Conservation (phyloP, 2,113 vertebrate species). For the Piaya cayana region DNA sequence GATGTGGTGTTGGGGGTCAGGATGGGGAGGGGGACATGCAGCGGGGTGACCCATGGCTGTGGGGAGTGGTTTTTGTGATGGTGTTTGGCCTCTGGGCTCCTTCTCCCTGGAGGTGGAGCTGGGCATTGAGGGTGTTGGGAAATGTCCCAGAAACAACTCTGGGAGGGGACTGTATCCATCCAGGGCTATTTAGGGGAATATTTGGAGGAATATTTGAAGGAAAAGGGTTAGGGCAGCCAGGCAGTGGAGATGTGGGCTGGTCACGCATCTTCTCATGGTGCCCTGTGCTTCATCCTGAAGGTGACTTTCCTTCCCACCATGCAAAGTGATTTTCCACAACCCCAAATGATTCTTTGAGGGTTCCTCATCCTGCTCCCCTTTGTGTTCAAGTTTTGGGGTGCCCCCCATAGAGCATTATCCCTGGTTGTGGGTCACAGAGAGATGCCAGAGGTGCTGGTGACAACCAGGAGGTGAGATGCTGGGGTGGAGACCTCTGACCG, state of each 20-base stretch:
- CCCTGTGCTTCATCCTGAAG: neutral
- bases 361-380: neutral
- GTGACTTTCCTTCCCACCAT: neutral
- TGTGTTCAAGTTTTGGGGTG: too few relatives aligned
- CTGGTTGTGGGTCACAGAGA: neutral
- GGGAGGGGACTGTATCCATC: fast-evolving
- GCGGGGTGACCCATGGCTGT: neutral
- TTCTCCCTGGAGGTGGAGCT: neutral
- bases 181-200: neutral
- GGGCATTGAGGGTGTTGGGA: neutral
- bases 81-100: neutral
- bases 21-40: too few relatives aligned
- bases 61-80: fast-evolving
- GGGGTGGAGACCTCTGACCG: neutral
- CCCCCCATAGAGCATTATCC: neutral
- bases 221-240: neutral
- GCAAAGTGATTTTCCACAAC: neutral
- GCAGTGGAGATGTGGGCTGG: neutral
- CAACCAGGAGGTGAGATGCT: neutral
- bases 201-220: neutral
- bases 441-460: neutral
- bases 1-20: neutral
- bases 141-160: neutral
- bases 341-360: neutral
- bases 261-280: neutral